These are phyloP conservation scores for Lindbergichthys nudifrons DNA, from an alignment of 2,797 vertebrate genomes.

Conservation along the genomic window DNA sequence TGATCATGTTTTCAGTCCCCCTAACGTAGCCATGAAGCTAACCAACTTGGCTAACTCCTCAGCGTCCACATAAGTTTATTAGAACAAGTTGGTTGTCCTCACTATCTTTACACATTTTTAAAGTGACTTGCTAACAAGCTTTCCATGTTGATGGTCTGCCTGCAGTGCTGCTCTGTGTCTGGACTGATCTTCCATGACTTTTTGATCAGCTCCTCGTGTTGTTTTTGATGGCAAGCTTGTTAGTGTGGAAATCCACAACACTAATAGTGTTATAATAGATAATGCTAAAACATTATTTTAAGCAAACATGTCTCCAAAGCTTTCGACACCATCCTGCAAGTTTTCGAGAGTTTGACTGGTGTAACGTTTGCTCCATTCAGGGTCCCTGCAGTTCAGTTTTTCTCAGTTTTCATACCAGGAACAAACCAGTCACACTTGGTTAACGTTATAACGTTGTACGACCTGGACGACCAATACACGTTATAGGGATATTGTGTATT, in stretches of 20 bases:
- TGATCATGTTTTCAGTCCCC: constrained; percentile 61
- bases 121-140: constrained; percentile 18
- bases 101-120: constrained; percentile 24
- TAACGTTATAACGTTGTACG: not conserved
- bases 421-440: constrained; percentile 19
- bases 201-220: constrained; percentile 73
- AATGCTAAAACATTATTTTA: not conserved
- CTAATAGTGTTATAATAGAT: not conserved
- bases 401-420: constrained; percentile 4
- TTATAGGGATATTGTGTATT: not conserved
- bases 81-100: constrained; percentile 38
- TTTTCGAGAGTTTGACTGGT: constrained; percentile 55
- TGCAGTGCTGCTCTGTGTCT: constrained; percentile 57
- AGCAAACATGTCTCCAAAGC: not conserved
- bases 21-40: constrained; percentile 57
- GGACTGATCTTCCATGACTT: constrained; percentile 46
- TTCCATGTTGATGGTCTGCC: constrained; percentile 10
- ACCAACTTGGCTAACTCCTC: constrained; percentile 58
- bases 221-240: constrained; percentile 50
- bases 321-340: constrained; percentile 33
- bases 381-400: constrained; percentile 4
- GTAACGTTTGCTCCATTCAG: constrained; percentile 7
- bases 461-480: not conserved
- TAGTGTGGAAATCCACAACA: constrained; percentile 3
- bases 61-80: constrained; percentile 54